phyloP scores from a whole-genome alignment of 2,888 invertebrate species.

The Capitulum mitella region DNA sequence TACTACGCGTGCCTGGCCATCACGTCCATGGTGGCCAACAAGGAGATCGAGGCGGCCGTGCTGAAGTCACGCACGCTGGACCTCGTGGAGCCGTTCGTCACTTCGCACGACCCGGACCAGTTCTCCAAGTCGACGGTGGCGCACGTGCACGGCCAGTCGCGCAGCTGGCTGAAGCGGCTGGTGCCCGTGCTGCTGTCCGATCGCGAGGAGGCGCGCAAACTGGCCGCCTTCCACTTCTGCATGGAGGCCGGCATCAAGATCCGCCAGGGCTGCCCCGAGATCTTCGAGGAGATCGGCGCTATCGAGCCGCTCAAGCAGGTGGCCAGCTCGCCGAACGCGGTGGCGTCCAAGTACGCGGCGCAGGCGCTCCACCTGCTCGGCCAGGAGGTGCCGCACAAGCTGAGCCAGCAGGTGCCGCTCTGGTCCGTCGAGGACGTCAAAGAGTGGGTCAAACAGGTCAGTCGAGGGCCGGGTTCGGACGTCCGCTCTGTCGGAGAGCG shows the following conservation, averaged over 20 bases:
- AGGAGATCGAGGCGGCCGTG: conserved; percentile 95
- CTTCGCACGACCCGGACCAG: conserved; percentile 85
- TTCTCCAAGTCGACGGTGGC: conserved; percentile 87
- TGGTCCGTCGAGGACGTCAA: conserved; percentile 96
- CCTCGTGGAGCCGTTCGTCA: conserved; percentile 93
- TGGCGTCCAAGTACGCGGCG: conserved; percentile 93
- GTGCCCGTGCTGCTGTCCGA: conserved; percentile 92
- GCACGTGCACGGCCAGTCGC: conserved; percentile 92
- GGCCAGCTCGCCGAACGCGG: conserved; percentile 94
- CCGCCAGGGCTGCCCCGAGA: conserved; percentile 79
- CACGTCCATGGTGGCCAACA: conserved; percentile 90
- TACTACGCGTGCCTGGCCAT: conserved; percentile 98
- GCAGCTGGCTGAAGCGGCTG: conserved; percentile 84
- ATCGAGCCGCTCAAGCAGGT: conserved; percentile 91
- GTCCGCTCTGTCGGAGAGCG: too few relatives aligned
- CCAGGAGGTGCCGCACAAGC: conserved; percentile 92
- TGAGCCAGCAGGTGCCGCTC: conserved; percentile 94
- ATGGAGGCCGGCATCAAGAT: conserved; percentile 99
- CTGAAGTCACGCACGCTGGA: conserved; percentile 92
- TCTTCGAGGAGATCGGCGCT: conserved; percentile 89
- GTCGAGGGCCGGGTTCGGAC: too few relatives aligned
- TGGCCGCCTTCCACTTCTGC: conserved; percentile 95
- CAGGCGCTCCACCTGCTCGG: conserved; percentile 86
- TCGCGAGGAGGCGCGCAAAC: conserved; percentile 87
- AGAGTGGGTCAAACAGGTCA: conserved; percentile 90